phyloP scores from a whole-genome alignment of 2,113 vertebrate genomes.

The Ictidomys tridecemlineatus region DNA sequence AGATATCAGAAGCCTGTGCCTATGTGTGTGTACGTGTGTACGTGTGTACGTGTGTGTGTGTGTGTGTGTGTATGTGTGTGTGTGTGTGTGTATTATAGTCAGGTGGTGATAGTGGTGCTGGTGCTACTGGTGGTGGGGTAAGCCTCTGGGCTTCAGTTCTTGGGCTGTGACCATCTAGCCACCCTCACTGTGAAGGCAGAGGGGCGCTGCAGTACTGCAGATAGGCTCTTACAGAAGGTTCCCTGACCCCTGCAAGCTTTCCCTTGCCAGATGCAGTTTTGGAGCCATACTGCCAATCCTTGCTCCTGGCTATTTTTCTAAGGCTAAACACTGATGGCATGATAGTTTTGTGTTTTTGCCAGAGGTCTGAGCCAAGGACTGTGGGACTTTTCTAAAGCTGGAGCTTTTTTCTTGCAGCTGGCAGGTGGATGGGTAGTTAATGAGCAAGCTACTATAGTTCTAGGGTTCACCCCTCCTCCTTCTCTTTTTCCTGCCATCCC shows the following conservation, averaged over 20 bases:
- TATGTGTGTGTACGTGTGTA: neutral
- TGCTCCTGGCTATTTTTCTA: neutral
- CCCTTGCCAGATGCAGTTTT: neutral
- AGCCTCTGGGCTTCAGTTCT: neutral
- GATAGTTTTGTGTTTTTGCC: neutral
- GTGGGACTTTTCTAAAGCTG: neutral
- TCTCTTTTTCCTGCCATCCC: neutral
- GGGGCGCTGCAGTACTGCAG: neutral
- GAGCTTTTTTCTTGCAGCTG: neutral
- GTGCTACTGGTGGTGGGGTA: neutral
- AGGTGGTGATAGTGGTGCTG: too few relatives aligned
- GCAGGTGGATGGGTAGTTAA: neutral
- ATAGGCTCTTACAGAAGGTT: neutral
- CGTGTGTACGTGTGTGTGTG: neutral
- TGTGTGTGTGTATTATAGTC: neutral
- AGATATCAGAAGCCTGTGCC: neutral
- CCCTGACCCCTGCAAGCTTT: neutral
- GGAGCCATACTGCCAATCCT: neutral
- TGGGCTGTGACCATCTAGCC: neutral
- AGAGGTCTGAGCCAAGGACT: neutral
- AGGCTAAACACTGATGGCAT: neutral
- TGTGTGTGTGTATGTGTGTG: neutral
- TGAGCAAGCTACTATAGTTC: neutral
- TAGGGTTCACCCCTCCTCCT: neutral
- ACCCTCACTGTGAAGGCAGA: neutral